Percentiles rank a stretch among this genome's conserved stretches.
These are phyloP conservation scores for Pollenia labialis DNA, from an alignment of 2,888 invertebrate genomes.

Conservation along the genomic window DNA sequence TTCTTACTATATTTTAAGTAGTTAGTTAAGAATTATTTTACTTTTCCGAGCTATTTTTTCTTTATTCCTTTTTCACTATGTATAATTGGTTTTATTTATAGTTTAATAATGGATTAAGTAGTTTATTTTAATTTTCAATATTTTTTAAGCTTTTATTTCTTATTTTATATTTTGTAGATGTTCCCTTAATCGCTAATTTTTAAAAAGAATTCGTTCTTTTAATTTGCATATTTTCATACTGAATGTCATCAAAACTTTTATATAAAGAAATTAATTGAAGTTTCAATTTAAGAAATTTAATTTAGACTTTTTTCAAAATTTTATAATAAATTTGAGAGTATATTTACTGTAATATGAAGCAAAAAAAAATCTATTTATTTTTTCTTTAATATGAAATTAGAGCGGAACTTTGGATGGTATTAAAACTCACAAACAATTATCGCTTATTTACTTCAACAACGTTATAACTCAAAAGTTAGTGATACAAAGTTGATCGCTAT, in stretches of 20 bases:
- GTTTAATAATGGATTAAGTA: conserved; percentile 15
- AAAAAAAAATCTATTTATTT: too few species aligned
- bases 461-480: too few species aligned
- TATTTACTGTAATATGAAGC: not conserved
- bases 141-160: not conserved
- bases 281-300: conserved; percentile 29
- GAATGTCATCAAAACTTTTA: conserved; percentile 18
- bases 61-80: conserved; percentile 12
- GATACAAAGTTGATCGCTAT: too few species aligned
- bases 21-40: not conserved
- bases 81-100: conserved; percentile 25
- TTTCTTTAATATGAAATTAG: too few species aligned
- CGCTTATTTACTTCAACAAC: too few species aligned
- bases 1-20: not conserved
- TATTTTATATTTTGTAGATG: not conserved
- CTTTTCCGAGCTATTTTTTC: not conserved
- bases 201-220: too few species aligned
- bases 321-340: conserved; percentile 58
- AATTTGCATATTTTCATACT: conserved; percentile 19
- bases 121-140: not conserved
- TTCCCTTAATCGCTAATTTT: too few species aligned
- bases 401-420: too few species aligned
- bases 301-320: conserved; percentile 59
- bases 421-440: too few species aligned
- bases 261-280: conserved; percentile 30